Base-by-base conservation (phyloP, 2,888 invertebrate species). In the Nymphalis polychloros region DNA sequence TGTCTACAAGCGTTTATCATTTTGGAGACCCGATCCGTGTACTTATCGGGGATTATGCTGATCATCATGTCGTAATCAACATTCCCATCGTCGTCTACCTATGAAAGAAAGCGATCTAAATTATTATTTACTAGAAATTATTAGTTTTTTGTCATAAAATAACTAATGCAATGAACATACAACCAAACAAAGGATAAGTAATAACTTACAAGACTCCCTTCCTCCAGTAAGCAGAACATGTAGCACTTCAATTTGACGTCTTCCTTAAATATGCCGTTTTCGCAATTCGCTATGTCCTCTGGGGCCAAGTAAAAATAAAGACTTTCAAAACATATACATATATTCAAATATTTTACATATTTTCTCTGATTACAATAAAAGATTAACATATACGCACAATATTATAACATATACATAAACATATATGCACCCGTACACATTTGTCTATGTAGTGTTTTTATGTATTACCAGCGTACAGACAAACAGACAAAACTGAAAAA, bases 181-280 rank as follows among this genome's bases (percentile, higher is more conserved):
- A 78, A 81, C 85, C 79, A 87, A 87, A 88, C 83, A 87, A 85
- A 84, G 81, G 79, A 75, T 75, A 78, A 78, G 79, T 81, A 81
- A 82, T 80, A 80, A 90, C 93, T 92, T 83, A 93, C 92, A 76
- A 93, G 88, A 76, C 87, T 91, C 78, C 90, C 89, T 84, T 92
- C 93, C 78, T 92, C 93, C 84, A 93, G 72, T 73, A 93, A 82
- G 83, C 93, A 93, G 87, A 88, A 92, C 93, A 93, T 93, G 85
- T 93, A 93, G 88, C 93, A 92, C 87, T 92, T 92, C 86, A 93
- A 87, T 88, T 92, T 92, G 77, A 81, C 76, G 81, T 93, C 92
- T 81, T 93, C 92, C 85, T 93, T 91, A 89, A 93, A 93, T 88
- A 92, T 91, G 85, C 93, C 93, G 80, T 88, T 89, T 89, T 92